A percentile compares a stretch with the other conserved stretches of the same genome.
phyloP scores from a whole-genome alignment of 2,888 invertebrate species.

The Heliconius aoede region DNA sequence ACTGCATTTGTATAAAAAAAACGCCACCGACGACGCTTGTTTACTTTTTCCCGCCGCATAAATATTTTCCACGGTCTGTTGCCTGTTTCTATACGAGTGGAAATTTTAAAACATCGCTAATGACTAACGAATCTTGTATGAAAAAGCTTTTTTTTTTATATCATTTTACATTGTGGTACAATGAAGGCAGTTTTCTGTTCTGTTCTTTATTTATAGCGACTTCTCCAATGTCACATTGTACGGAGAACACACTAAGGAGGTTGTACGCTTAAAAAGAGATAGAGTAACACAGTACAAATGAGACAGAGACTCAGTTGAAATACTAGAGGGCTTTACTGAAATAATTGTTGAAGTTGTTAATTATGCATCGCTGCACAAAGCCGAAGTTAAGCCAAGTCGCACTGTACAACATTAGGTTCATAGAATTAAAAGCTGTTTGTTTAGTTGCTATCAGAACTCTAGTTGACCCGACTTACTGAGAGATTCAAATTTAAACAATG shows the following conservation, averaged over 20 bases:
- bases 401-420: neutral
- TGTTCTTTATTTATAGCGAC: no score
- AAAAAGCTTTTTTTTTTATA: neutral
- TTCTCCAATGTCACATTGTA: neutral
- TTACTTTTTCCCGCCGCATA: constrained; percentile 22
- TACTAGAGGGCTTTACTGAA: neutral
- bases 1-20: constrained; percentile 37
- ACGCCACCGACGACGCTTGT: constrained; percentile 26
- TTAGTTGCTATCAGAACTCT: neutral
- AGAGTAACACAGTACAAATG: no score
- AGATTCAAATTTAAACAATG: neutral
- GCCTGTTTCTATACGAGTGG: constrained; percentile 4
- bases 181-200: neutral
- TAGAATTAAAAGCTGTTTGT: constrained; percentile 26
- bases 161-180: neutral
- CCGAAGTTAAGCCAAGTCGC: neutral
- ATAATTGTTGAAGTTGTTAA: constrained; percentile 1
- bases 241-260: neutral
- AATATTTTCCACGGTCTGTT: constrained; percentile 31
- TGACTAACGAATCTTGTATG: neutral
- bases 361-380: neutral
- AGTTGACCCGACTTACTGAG: neutral
- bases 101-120: constrained; percentile 19
- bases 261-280: neutral
- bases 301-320: neutral